phyloP scores from a whole-genome alignment of 92 coral and sea anemone genomes.

The Palythoa grandiflora region DNA sequence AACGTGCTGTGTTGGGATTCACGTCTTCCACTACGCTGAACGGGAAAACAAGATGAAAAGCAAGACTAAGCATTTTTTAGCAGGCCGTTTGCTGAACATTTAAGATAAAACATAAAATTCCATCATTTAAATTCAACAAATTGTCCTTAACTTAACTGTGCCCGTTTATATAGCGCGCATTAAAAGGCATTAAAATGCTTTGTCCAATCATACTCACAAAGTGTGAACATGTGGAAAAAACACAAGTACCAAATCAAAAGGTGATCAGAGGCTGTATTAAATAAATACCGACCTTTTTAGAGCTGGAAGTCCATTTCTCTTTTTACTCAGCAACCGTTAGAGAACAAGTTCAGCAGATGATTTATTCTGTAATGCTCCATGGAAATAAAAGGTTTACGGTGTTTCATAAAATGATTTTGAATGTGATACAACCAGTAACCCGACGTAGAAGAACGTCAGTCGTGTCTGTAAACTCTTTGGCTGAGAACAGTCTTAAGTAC shows the following conservation, averaged over 20 bases:
- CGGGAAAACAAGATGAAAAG: background rate
- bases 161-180: too few relatives aligned
- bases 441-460: background rate
- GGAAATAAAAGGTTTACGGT: background rate
- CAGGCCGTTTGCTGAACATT: background rate
- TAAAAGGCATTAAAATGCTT: too few relatives aligned
- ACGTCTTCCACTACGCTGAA: background rate
- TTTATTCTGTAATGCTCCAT: background rate
- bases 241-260: background rate
- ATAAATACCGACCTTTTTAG: conserved; percentile 1
- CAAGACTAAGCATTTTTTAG: background rate
- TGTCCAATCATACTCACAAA: too few relatives aligned
- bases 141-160: too few relatives aligned
- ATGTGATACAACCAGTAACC: background rate
- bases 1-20: background rate
- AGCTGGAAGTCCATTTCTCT: background rate
- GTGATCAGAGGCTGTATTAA: background rate
- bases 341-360: background rate
- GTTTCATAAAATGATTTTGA: background rate
- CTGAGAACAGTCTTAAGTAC: background rate
- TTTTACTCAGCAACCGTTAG: background rate
- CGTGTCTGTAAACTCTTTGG: conserved; percentile 22
- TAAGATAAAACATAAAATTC: too few relatives aligned
- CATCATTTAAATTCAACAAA: too few relatives aligned
- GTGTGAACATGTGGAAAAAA: too few relatives aligned